Evolutionary conservation across 1,140 invertebrate genomes (phyloP).

Genomic region (Meteorus sp.): DNA sequence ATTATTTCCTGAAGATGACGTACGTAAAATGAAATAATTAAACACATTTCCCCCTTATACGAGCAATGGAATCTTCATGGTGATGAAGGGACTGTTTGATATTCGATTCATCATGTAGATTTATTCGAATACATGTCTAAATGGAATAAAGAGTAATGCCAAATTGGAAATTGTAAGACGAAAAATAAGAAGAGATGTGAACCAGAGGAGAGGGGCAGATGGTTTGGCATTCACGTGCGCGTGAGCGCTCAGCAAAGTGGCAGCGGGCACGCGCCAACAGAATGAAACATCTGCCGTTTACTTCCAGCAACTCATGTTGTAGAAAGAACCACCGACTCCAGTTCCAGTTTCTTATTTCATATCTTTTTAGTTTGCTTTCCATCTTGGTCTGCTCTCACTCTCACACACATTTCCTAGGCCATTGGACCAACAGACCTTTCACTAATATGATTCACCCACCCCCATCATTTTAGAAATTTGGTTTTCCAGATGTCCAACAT

Average conservation of each 20-base stretch:
- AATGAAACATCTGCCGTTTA: slow-evolving; percentile 45
- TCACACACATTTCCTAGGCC: background rate
- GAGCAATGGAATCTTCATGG: no score
- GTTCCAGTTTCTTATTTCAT: slow-evolving; percentile 39
- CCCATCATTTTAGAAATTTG: background rate
- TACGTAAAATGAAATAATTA: no score
- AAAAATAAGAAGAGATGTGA: slow-evolving; percentile 10
- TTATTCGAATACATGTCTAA: no score
- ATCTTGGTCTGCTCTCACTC: background rate
- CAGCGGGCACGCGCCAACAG: slow-evolving; percentile 56
- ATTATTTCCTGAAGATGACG: no score
- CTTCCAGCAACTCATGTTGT: slow-evolving; percentile 32
- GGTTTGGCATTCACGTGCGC: slow-evolving; percentile 32
- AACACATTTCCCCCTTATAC: no score
- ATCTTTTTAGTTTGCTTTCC: background rate
- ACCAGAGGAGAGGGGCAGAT: slow-evolving; percentile 24
- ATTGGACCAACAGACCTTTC: background rate
- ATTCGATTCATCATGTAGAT: no score
- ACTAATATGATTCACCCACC: background rate
- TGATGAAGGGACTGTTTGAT: no score
- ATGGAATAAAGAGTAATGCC: no score
- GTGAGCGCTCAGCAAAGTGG: slow-evolving; percentile 59
- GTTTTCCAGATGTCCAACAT: background rate
- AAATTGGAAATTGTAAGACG: no score
- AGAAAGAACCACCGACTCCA: slow-evolving; percentile 39